Percentiles rank a stretch among this genome's conserved stretches.
phyloP scores from a whole-genome alignment of 2,797 vertebrate species.

The Catostomus latipinnis region DNA sequence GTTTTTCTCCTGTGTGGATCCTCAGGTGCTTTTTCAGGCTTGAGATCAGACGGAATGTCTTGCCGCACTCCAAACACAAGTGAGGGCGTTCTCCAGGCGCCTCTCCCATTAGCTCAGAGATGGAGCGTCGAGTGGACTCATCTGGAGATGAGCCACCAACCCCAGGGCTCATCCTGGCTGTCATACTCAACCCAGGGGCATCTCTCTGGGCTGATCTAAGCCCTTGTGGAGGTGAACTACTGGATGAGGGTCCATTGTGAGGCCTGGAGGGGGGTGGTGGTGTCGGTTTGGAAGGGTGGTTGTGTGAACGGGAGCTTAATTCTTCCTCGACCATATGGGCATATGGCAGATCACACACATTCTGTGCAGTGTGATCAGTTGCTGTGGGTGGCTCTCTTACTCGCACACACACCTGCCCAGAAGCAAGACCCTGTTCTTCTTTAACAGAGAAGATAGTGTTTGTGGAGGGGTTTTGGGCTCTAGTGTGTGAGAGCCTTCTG shows the following conservation, averaged over 20 bases:
- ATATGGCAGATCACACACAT: constrained; percentile 73
- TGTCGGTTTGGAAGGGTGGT: constrained; percentile 69
- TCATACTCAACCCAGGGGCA: constrained; percentile 56
- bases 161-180: constrained; percentile 41
- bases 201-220: constrained; percentile 36
- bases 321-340: constrained; percentile 73
- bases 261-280: constrained; percentile 69
- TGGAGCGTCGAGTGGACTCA: constrained; percentile 67
- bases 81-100: constrained; percentile 77
- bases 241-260: constrained; percentile 59
- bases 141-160: constrained; percentile 58
- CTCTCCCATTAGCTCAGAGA: constrained; percentile 63
- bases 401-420: constrained; percentile 58
- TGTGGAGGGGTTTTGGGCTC: constrained; percentile 60
- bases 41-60: constrained; percentile 84
- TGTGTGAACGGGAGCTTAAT: constrained; percentile 66
- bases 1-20: constrained; percentile 85
- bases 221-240: constrained; percentile 62
- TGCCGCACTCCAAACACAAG: constrained; percentile 83
- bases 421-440: constrained; percentile 73
- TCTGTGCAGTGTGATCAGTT: constrained; percentile 66
- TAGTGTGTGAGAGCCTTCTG: constrained; percentile 62
- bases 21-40: constrained; percentile 86
- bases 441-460: constrained; percentile 71
- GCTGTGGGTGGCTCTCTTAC: constrained; percentile 58